A percentile compares a stretch with the other conserved stretches of the same genome.
phyloP scores from a whole-genome alignment of 2,888 invertebrate species.

The Eremobia ochroleuca region DNA sequence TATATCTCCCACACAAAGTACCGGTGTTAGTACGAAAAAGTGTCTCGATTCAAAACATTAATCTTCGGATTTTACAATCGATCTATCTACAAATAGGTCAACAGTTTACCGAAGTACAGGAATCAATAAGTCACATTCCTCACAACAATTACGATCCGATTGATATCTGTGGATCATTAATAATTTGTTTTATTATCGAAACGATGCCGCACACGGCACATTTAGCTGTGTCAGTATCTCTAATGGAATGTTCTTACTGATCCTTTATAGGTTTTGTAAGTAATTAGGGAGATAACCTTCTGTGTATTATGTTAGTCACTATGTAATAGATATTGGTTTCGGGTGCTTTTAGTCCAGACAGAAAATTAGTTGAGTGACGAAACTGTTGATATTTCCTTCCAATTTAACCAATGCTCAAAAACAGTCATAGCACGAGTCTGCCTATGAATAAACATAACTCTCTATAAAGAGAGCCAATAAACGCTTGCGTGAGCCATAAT shows the following conservation, averaged over 20 bases:
- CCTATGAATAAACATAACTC: conserved; percentile 11
- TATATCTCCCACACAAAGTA: conserved; percentile 55
- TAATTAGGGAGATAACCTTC: conserved; percentile 51
- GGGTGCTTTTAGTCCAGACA: conserved; percentile 6
- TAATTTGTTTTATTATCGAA: conserved; percentile 67
- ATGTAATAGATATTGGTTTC: conserved; percentile 19
- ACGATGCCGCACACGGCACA: conserved; percentile 47
- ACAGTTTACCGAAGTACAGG: conserved; percentile 64
- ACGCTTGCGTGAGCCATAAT: conserved; percentile 38
- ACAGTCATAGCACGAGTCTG: neutral
- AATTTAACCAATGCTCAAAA: conserved; percentile 11
- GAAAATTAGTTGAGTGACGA: conserved; percentile 7
- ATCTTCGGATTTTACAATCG: conserved; percentile 66
- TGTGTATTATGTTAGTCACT: conserved; percentile 20
- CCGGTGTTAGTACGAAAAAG: conserved; percentile 56
- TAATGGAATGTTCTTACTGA: conserved; percentile 48
- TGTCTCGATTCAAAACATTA: conserved; percentile 65
- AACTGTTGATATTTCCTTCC: conserved; percentile 1
- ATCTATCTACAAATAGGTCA: conserved; percentile 66
- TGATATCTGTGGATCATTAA: conserved; percentile 70
- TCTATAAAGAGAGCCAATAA: conserved; percentile 31
- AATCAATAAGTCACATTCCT: conserved; percentile 71
- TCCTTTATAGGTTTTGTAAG: conserved; percentile 47
- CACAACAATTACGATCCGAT: conserved; percentile 67
- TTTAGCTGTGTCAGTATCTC: conserved; percentile 53